Evolutionary conservation across 2,888 invertebrate species (phyloP), one percentile per base, ranked within the genome.

Genomic region (Altica lythri): DNA sequence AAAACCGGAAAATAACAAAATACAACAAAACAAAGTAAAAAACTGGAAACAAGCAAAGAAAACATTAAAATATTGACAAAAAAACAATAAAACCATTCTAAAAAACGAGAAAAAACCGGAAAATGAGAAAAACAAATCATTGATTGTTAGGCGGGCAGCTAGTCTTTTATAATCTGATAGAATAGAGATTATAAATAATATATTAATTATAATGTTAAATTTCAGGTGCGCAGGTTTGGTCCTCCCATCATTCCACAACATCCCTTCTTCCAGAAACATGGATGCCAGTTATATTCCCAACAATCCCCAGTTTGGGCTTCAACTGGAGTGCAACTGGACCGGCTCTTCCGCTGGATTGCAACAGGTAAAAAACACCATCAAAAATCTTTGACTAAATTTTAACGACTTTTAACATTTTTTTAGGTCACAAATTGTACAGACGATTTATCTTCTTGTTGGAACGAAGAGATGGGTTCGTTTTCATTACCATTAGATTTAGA

Each of bases 401-500:
- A 40, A 14, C 5, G 9, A 25, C 13, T n/a, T 37, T 9, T 13
- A 13, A 25, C 3, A 32, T 1, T 47, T 18, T 53, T 53, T 2
- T 40, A 67, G 67, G 56, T 62, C 9, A 50, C 61, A 18, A 42
- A 63, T 16, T 62, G 59, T 40, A 54, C 63, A 13, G 75, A 76
- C 72, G 81, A 80, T 37, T 57, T 73, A 13, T 72, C 72, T 8
- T 68, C 72, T 46, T 72, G 71, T 58, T 72, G 74, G 72, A 71
- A 73, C 58, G 90, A 90, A 77, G 91, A 91, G 76, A 90, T 91
- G 85, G 90, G 89, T 47, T 89, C 90, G 27, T 92, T 92, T 78
- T 87, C 91, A 1, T 76, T 93, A 65, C 90, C 92, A 16, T 83
- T 93, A 65, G 94, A 94, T 72, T 80, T 94, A 72, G 94, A 95